Conservation (phyloP, 2,113 vertebrate genomes). For the Nyctibius bracteatus region DNA sequence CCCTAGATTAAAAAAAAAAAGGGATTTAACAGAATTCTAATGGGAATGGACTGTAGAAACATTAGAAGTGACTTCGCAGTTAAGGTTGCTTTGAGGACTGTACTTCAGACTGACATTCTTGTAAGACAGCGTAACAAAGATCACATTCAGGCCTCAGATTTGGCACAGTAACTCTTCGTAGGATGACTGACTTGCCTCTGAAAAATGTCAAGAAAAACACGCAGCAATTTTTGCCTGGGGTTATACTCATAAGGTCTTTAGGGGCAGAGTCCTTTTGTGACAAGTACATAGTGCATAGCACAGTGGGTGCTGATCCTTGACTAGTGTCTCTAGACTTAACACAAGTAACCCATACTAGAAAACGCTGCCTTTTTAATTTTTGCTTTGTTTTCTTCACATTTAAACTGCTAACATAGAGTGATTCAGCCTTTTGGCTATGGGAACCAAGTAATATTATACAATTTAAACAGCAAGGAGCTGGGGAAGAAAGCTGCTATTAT, state of each 20-base stretch:
- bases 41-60: not conserved
- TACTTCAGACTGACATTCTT: conserved; percentile 25
- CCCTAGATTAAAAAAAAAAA: not conserved
- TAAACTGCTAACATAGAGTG: not conserved
- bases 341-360: not conserved
- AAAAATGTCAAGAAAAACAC: conserved; percentile 20
- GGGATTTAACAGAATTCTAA: not conserved
- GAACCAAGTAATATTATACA: not conserved
- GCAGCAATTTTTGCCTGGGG: not conserved
- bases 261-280: not conserved
- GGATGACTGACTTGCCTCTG: not conserved
- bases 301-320: not conserved
- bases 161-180: not conserved
- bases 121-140: conserved; percentile 31
- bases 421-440: not conserved
- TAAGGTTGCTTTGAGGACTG: not conserved
- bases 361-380: not conserved
- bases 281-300: not conserved
- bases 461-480: not conserved
- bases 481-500: not conserved
- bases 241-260: conserved; percentile 4
- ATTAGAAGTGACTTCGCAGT: not conserved
- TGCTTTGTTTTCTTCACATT: conserved; percentile 24
- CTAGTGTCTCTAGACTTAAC: not conserved
- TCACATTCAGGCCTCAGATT: conserved; percentile 7